phyloP scores from a whole-genome alignment of 2,888 invertebrate species.

The Scotopteryx bipunctaria region DNA sequence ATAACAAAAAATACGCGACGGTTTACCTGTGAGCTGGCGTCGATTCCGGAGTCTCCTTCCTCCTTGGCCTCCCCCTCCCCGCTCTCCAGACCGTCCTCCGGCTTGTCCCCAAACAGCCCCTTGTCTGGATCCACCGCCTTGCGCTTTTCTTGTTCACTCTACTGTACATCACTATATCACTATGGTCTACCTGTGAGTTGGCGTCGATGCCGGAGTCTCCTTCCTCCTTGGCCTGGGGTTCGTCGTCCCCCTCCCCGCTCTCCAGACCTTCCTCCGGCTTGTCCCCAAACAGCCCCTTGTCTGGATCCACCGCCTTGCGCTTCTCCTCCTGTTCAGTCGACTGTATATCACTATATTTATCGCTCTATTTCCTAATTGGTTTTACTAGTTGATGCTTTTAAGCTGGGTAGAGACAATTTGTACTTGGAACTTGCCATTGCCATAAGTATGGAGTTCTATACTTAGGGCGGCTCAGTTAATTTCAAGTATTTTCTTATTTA shows the following conservation, averaged over 20 bases:
- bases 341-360: constrained; percentile 27
- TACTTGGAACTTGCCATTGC: too few species aligned
- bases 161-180: constrained; percentile 26
- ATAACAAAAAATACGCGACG: too few species aligned
- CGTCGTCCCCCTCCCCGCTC: constrained; percentile 77
- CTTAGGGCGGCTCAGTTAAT: too few species aligned
- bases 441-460: too few species aligned
- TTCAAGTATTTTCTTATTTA: too few species aligned
- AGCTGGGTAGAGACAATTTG: too few species aligned
- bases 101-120: constrained; percentile 86
- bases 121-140: constrained; percentile 90
- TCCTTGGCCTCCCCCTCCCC: constrained; percentile 85
- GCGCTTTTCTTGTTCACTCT: constrained; percentile 84
- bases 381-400: constrained; percentile 2
- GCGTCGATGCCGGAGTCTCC: constrained; percentile 95
- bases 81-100: constrained; percentile 85
- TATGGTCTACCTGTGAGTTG: constrained; percentile 86
- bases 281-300: constrained; percentile 87
- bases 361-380: constrained; percentile 14
- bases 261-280: constrained; percentile 86
- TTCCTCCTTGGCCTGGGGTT: constrained; percentile 86
- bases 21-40: constrained; percentile 89
- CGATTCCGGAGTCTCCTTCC: constrained; percentile 95
- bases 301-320: constrained; percentile 89
- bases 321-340: constrained; percentile 85